A percentile compares a stretch with the other conserved stretches of the same genome.
These are phyloP conservation scores for Drosophila aff. DNA, from an alignment of 1,140 invertebrate genomes.

Conservation along the genomic window DNA sequence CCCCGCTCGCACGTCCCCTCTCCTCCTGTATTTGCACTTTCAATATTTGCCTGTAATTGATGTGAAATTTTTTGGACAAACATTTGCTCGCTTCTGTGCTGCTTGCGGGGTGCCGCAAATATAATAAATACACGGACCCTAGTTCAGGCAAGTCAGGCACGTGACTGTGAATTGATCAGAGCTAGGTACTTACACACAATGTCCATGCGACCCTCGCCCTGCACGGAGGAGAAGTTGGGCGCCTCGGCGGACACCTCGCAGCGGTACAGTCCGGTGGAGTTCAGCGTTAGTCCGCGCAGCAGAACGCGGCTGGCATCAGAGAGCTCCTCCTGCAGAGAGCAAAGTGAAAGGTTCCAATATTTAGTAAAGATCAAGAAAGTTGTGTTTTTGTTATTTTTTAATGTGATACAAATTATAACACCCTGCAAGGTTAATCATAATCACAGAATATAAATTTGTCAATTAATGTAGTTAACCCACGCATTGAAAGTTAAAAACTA, in stretches of 20 bases:
- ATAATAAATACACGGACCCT: slow-evolving; percentile 18
- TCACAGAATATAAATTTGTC: no score
- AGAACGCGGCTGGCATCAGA: slow-evolving; percentile 88
- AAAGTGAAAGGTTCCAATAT: background rate
- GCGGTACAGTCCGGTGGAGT: slow-evolving; percentile 89
- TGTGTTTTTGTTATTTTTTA: background rate
- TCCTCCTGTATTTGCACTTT: slow-evolving; percentile 38
- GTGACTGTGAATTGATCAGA: slow-evolving; percentile 54
- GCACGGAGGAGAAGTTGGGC: slow-evolving; percentile 89
- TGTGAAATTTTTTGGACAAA: slow-evolving; percentile 55
- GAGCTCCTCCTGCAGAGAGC: slow-evolving; percentile 85
- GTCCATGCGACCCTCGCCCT: slow-evolving; percentile 89
- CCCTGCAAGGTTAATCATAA: no score
- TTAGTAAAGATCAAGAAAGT: background rate
- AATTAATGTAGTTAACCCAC: background rate
- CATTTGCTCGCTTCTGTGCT: slow-evolving; percentile 40
- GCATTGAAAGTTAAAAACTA: background rate
- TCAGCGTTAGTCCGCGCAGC: slow-evolving; percentile 88
- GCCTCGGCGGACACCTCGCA: slow-evolving; percentile 93
- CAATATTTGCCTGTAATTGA: slow-evolving; percentile 76
- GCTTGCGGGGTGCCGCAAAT: slow-evolving; percentile 41
- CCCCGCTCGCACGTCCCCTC: background rate
- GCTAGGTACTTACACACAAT: slow-evolving; percentile 88
- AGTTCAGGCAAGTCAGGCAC: slow-evolving; percentile 27
- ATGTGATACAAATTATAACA: background rate